Evolutionary conservation across 2,113 vertebrate genomes (phyloP).

Genomic region (Ctenodactylus gundi): DNA sequence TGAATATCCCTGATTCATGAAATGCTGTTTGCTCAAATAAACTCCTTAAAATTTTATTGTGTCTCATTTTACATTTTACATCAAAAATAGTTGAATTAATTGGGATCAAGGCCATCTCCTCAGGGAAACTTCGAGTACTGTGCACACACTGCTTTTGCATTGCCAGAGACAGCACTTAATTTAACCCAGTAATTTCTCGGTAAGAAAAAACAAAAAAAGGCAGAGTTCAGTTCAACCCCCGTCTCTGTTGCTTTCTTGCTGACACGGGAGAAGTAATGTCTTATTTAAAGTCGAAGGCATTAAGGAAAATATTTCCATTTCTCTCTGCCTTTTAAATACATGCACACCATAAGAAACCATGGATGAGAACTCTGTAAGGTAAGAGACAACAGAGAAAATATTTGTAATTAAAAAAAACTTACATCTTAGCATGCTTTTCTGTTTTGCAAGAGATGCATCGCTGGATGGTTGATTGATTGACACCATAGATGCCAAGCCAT

Average conservation of each 20-base stretch:
- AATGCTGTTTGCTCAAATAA: neutral
- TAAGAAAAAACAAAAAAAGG: neutral
- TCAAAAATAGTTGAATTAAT: neutral
- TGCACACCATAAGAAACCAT: neutral
- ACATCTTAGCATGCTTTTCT: constrained; percentile 89
- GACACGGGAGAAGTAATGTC: neutral
- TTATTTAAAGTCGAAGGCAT: neutral
- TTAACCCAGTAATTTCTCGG: neutral
- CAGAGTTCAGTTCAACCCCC: neutral
- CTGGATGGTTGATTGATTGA: constrained; percentile 92
- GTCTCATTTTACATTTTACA: neutral
- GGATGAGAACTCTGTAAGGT: neutral
- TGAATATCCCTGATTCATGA: neutral
- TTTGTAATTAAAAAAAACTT: too few species aligned
- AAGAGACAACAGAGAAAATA: neutral
- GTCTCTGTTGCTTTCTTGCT: neutral
- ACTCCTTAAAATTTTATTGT: neutral
- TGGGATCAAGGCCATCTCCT: neutral
- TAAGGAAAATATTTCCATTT: neutral
- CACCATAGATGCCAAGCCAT: constrained; percentile 91
- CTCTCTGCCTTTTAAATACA: neutral
- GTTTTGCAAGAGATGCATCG: constrained; percentile 91
- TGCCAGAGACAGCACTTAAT: neutral
- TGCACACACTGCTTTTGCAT: neutral
- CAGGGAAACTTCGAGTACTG: neutral